phyloP scores from a whole-genome alignment of 2,113 vertebrate genomes.

The Gadus chalcogrammus region DNA sequence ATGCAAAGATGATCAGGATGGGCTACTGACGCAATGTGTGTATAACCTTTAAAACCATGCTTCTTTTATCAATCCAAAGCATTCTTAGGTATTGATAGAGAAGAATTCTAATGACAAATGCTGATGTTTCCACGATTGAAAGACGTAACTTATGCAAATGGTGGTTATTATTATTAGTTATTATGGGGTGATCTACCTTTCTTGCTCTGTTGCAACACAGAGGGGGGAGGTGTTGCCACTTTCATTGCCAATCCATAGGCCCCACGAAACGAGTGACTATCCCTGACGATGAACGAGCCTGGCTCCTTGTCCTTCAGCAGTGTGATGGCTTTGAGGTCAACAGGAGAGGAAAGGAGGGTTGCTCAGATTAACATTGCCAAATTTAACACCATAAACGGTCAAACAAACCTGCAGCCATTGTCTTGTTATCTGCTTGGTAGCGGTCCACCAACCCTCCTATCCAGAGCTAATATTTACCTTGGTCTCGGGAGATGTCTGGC shows the following conservation, averaged over 20 bases:
- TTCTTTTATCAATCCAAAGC: too few relatives aligned
- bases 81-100: too few relatives aligned
- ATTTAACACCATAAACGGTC: conserved; percentile 11
- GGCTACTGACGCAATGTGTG: too few relatives aligned
- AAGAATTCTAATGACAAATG: background rate
- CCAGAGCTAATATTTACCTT: conserved; percentile 79
- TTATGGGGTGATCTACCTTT: conserved; percentile 73
- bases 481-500: conserved; percentile 93
- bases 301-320: conserved; percentile 92
- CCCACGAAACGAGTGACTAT: conserved; percentile 94
- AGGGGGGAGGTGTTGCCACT: conserved; percentile 88
- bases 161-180: background rate
- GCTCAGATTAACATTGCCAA: conserved; percentile 25
- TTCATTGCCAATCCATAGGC: conserved; percentile 96
- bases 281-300: conserved; percentile 88
- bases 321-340: conserved; percentile 76
- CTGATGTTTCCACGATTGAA: background rate
- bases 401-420: conserved; percentile 19
- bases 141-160: background rate
- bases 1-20: too few relatives aligned
- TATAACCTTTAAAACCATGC: too few relatives aligned
- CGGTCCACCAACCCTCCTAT: conserved; percentile 6
- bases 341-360: conserved; percentile 20
- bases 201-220: conserved; percentile 83
- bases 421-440: conserved; percentile 23